Conservation (phyloP, 2,113 vertebrate genomes). For the Corvus moneduloides region DNA sequence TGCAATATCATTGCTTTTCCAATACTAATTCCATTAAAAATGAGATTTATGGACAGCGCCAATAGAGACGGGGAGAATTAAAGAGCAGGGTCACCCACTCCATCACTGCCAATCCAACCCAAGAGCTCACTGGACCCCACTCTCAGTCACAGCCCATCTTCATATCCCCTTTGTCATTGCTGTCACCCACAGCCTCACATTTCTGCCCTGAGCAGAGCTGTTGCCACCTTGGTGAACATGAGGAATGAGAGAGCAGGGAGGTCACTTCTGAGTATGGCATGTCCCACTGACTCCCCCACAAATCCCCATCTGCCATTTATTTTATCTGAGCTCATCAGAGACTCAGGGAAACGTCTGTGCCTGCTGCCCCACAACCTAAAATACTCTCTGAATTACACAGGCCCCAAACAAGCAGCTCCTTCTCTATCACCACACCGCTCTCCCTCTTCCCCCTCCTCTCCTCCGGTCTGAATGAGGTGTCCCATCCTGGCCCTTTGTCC, state of each 20-base stretch:
- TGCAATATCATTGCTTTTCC: slow-evolving; percentile 69
- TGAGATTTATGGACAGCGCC: slow-evolving; percentile 45
- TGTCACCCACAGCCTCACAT: neutral
- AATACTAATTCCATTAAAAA: slow-evolving; percentile 67
- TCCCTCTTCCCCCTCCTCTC: neutral
- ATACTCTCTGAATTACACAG: neutral
- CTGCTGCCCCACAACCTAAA: neutral
- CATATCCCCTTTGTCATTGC: neutral
- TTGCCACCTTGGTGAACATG: neutral
- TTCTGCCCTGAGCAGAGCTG: neutral
- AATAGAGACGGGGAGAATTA: slow-evolving; percentile 27
- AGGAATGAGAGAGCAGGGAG: neutral
- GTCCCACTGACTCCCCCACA: neutral
- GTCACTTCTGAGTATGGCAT: neutral
- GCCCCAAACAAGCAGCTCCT: neutral
- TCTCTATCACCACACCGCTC: neutral
- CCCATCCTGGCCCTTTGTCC: neutral
- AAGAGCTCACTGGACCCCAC: neutral
- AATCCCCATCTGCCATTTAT: neutral
- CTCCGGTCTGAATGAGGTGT: neutral
- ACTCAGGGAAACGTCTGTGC: neutral
- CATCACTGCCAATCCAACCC: neutral
- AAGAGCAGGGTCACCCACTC: slow-evolving; percentile 5
- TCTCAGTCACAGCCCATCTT: neutral
- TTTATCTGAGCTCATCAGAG: neutral